These are phyloP conservation scores for Trididemnum nubilum DNA, from an alignment of 23 tunicate species.

Conservation along the genomic window DNA sequence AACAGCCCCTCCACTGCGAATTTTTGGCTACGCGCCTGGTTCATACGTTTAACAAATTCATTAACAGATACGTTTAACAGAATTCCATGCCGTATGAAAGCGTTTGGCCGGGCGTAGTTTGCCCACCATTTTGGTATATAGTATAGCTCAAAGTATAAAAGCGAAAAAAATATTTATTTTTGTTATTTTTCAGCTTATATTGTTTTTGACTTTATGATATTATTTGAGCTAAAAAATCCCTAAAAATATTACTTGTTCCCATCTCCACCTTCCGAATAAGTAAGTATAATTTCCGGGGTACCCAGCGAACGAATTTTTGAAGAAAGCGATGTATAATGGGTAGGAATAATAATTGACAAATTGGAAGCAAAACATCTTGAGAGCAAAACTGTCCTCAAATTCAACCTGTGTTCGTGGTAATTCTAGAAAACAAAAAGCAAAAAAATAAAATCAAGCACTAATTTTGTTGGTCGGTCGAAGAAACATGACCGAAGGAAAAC, in stretches of 20 bases:
- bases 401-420: constrained; percentile 87
- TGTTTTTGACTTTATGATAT: background rate
- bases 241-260: constrained; percentile 96
- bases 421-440: constrained; percentile 64
- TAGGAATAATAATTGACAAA: constrained; percentile 93
- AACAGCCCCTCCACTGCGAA: no score
- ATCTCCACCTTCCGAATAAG: constrained; percentile 67
- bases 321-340: constrained; percentile 85
- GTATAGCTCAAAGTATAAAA: no score
- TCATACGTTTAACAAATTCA: no score
- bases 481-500: no score
- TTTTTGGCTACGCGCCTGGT: no score
- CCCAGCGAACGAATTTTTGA: constrained; percentile 77
- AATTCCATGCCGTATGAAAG: no score
- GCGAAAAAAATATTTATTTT: background rate
- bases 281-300: constrained; percentile 77
- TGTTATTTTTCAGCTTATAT: background rate
- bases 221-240: background rate
- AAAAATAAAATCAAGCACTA: no score
- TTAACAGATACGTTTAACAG: no score
- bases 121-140: no score
- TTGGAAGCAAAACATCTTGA: constrained; percentile 96
- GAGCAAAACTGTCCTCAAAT: constrained; percentile 86
- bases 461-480: no score
- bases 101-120: no score